Evolutionary conservation across 2,113 vertebrate species (phyloP).

Genomic region (Ahaetulla prasina): DNA sequence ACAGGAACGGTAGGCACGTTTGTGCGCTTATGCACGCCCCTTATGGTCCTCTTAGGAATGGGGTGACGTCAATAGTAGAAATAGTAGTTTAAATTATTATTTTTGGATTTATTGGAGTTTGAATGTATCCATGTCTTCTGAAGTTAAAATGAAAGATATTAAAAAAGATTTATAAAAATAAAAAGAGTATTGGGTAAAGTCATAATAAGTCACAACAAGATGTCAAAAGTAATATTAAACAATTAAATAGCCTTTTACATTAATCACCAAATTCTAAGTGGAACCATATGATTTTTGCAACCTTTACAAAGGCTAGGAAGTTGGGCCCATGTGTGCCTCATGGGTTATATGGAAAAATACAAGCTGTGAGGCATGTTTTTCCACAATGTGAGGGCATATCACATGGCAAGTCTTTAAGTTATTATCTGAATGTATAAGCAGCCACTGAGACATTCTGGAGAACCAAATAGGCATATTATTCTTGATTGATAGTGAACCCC

Average conservation of each 20-base stretch:
- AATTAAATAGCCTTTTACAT: neutral
- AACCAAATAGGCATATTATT: neutral
- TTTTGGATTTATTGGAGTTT: neutral
- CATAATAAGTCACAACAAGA: neutral
- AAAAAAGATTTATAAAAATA: neutral
- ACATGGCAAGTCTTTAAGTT: neutral
- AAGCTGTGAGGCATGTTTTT: neutral
- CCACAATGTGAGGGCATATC: neutral
- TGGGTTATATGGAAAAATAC: neutral
- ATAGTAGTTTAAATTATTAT: neutral
- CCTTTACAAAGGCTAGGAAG: neutral
- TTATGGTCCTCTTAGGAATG: no score
- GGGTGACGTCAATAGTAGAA: no score
- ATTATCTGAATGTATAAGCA: neutral
- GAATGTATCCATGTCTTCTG: neutral
- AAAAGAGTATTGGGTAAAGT: neutral
- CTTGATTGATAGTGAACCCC: neutral
- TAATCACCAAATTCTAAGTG: neutral
- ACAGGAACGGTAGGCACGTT: no score
- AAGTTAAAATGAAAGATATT: neutral
- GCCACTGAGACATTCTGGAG: neutral
- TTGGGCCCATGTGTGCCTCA: neutral
- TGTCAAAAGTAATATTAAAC: neutral
- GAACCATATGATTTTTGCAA: neutral
- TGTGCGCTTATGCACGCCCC: no score